Conservation (phyloP, 2,888 invertebrate genomes). For the Sycophila texana region DNA sequence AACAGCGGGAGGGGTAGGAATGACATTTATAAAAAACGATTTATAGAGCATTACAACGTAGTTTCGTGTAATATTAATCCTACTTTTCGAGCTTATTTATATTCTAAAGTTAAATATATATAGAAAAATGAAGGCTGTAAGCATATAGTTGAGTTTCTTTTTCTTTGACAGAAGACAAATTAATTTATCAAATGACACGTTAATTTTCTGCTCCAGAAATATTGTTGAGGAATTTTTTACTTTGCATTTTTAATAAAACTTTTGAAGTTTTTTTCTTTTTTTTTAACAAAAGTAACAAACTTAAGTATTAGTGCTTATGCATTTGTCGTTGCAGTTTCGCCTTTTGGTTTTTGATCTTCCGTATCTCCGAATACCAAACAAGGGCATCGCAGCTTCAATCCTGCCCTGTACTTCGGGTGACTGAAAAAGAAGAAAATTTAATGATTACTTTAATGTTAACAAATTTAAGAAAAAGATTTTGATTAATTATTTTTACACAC, state of each 20-base stretch:
- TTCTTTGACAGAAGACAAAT: no score
- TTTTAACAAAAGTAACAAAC: not conserved
- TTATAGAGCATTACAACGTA: no score
- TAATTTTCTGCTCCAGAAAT: slow-evolving; percentile 47
- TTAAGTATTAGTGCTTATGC: not conserved
- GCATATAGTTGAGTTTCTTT: no score
- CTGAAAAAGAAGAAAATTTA: slow-evolving; percentile 71
- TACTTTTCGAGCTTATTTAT: no score
- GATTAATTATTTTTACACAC: slow-evolving; percentile 18
- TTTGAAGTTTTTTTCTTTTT: no score
- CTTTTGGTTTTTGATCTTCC: slow-evolving; percentile 77
- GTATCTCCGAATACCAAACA: slow-evolving; percentile 82
- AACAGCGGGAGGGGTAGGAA: no score
- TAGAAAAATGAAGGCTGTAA: no score
- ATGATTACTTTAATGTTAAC: not conserved
- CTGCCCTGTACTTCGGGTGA: slow-evolving; percentile 88
- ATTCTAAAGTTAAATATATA: no score
- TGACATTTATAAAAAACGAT: no score
- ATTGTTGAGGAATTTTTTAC: no score
- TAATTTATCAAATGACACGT: not conserved
- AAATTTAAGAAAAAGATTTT: not conserved
- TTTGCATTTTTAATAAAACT: no score
- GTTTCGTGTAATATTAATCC: no score
- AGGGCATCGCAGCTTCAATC: slow-evolving; percentile 86
- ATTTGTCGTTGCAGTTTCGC: slow-evolving; percentile 21